These are phyloP conservation scores for Cryptosula pallasiana DNA, from an alignment of 2,888 invertebrate species.

Conservation along the genomic window DNA sequence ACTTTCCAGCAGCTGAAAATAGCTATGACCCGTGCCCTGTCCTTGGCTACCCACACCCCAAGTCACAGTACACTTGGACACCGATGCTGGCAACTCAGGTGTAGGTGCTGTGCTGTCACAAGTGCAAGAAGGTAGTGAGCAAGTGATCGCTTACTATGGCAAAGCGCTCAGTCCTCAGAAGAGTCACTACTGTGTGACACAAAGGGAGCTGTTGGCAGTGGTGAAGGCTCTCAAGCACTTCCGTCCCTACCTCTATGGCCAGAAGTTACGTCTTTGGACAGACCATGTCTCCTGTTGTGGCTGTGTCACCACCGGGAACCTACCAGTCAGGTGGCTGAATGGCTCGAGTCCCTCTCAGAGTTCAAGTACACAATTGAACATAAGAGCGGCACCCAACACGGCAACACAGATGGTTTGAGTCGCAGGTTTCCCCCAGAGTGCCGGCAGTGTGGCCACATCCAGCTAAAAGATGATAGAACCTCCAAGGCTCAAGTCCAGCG, in stretches of 20 bases:
- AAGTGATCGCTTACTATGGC: constrained; percentile 20
- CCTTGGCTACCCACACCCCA: background rate
- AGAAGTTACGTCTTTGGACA: background rate
- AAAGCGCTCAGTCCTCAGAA: background rate
- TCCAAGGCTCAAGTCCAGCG: too few relatives aligned
- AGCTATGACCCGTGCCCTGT: background rate
- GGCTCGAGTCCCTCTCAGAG: background rate
- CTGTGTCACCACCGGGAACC: background rate
- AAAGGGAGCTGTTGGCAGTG: constrained; percentile 4
- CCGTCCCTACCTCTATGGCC: constrained; percentile 6
- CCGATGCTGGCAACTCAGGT: constrained; percentile 10
- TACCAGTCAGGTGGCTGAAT: background rate
- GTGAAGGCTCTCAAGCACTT: constrained; percentile 2
- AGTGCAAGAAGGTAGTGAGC: background rate
- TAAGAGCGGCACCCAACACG: background rate
- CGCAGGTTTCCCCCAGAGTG: background rate
- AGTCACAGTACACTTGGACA: background rate
- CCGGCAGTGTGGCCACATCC: background rate
- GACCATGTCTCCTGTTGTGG: constrained; percentile 19
- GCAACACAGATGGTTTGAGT: background rate
- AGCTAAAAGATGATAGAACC: background rate
- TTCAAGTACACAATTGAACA: background rate
- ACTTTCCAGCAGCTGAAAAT: background rate
- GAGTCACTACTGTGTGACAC: background rate
- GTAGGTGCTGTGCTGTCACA: constrained; percentile 24